Evolutionary conservation across 1,140 invertebrate species (phyloP).

Genomic region (Drosophila lowei): DNA sequence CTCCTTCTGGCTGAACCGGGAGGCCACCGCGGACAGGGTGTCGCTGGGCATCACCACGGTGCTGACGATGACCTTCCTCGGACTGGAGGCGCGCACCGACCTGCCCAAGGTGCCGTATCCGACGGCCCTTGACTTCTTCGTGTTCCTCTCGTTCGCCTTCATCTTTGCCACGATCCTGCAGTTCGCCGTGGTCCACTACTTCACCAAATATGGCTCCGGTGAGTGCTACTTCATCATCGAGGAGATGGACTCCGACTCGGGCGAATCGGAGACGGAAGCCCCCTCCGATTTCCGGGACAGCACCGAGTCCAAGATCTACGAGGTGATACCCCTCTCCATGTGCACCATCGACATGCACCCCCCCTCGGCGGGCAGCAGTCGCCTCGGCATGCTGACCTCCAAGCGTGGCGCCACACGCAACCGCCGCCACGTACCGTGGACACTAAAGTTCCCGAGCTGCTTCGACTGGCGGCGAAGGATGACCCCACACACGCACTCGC

Average conservation of each 20-base stretch:
- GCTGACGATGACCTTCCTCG: constrained; percentile 94
- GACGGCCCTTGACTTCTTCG: constrained; percentile 94
- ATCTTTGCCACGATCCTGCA: constrained; percentile 94
- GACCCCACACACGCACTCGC: background rate
- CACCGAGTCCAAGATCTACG: constrained; percentile 76
- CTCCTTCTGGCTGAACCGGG: constrained; percentile 95
- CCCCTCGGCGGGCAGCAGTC: constrained; percentile 41
- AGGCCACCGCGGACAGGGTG: constrained; percentile 94
- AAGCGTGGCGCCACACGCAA: constrained; percentile 52
- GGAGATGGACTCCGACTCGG: constrained; percentile 86
- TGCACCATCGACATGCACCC: constrained; percentile 71
- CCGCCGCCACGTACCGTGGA: constrained; percentile 48
- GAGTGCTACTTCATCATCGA: constrained; percentile 90
- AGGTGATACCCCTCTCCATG: constrained; percentile 79
- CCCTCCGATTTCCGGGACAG: constrained; percentile 65
- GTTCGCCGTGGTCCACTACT: constrained; percentile 95
- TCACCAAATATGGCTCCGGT: constrained; percentile 94
- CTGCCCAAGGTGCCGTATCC: constrained; percentile 94
- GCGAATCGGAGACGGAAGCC: constrained; percentile 83
- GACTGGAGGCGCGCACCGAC: constrained; percentile 92
- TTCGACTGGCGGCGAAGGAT: constrained; percentile 55
- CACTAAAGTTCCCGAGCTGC: constrained; percentile 49
- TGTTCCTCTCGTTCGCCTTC: constrained; percentile 93
- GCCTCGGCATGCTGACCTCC: constrained; percentile 54
- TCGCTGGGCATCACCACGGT: constrained; percentile 94